Evolutionary conservation across 1,140 invertebrate species (phyloP).

Genomic region (Temnothorax curvispinosus): DNA sequence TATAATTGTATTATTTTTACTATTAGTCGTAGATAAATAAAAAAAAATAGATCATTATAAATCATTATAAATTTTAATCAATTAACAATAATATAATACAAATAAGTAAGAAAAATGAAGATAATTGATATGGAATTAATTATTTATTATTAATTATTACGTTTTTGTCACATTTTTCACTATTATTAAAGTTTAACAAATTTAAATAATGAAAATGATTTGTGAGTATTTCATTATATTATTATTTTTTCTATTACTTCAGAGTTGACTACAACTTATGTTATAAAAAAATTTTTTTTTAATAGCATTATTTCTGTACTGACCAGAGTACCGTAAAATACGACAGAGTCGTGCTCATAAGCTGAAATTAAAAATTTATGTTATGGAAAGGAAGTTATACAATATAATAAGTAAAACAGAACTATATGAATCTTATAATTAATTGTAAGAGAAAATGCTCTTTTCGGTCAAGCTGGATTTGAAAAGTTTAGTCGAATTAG

Average conservation of each 20-base stretch:
- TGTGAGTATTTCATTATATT: not conserved
- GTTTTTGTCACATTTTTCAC: not conserved
- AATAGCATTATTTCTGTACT: not conserved
- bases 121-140: not conserved
- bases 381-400: not conserved
- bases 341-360: conserved; percentile 47
- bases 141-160: not conserved
- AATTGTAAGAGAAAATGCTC: no score
- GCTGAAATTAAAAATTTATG: conserved; percentile 41
- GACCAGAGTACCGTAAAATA: conserved; percentile 52
- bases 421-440: no score
- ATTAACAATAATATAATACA: not conserved
- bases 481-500: no score
- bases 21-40: no score
- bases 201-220: not conserved
- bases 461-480: no score
- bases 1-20: not conserved
- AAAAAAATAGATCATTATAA: no score
- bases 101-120: not conserved
- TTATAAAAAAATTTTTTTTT: not conserved
- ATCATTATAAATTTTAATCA: not conserved
- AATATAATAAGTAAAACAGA: no score
- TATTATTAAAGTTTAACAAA: not conserved
- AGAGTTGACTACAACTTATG: not conserved
- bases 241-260: conserved; percentile 4